These are phyloP conservation scores for Gryon sp. DNA, from an alignment of 1,140 invertebrate species.

Conservation along the genomic window DNA sequence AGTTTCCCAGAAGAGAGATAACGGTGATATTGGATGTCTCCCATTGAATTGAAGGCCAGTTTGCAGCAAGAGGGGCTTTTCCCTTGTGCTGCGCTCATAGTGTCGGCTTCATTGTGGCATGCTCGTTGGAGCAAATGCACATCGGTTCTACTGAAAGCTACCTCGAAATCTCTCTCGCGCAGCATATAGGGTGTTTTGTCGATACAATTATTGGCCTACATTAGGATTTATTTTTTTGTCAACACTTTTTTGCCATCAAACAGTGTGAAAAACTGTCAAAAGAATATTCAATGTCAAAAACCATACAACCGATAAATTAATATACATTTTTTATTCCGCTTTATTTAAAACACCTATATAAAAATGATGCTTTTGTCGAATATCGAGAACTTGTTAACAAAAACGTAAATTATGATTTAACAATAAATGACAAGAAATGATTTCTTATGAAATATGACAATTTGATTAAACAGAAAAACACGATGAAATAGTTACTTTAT, in stretches of 20 bases:
- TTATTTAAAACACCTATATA: no score
- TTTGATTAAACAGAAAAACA: background rate
- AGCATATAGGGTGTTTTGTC: conserved; percentile 50
- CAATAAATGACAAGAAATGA: no score
- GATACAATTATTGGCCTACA: conserved; percentile 46
- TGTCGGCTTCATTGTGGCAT: conserved; percentile 75
- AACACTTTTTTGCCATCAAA: conserved; percentile 2
- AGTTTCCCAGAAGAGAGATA: conserved; percentile 74
- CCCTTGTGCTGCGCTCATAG: conserved; percentile 68
- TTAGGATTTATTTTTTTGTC: conserved; percentile 17
- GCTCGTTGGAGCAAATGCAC: conserved; percentile 77
- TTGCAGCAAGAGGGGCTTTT: conserved; percentile 49
- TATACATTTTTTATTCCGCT: background rate
- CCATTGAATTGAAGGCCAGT: conserved; percentile 60
- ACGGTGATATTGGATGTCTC: conserved; percentile 77
- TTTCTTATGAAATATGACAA: no score
- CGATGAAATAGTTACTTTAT: background rate
- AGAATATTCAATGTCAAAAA: conserved; percentile 3
- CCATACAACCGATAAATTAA: background rate
- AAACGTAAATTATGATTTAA: no score
- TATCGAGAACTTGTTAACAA: no score
- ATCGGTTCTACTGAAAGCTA: conserved; percentile 68
- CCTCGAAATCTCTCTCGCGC: conserved; percentile 40
- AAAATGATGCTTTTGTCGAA: no score
- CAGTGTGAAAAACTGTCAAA: conserved; percentile 30